phyloP scores from a whole-genome alignment of 2,113 vertebrate species.

The Fregetta grallaria region DNA sequence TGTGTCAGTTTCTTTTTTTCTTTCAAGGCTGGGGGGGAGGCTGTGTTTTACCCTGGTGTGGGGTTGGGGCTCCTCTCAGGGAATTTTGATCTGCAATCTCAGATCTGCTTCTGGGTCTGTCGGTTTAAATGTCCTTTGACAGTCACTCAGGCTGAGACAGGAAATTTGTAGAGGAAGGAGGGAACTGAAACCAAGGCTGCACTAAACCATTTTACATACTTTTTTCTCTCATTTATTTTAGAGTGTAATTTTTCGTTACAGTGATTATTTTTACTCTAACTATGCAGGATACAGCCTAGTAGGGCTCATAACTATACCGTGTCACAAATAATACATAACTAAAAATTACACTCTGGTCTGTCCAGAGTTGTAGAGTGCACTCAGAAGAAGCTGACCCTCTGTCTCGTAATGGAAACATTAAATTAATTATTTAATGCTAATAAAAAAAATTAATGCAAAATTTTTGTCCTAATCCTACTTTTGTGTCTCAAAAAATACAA shows the following conservation, averaged over 20 bases:
- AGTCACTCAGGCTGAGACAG: neutral
- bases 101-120: neutral
- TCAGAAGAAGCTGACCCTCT: neutral
- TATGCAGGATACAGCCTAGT: neutral
- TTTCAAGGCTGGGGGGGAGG: neutral
- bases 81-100: neutral
- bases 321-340: neutral
- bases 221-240: neutral
- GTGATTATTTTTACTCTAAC: neutral
- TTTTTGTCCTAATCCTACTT: neutral
- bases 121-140: neutral
- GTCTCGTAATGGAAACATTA: neutral
- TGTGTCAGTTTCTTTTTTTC: slow-evolving; percentile 6
- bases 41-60: neutral
- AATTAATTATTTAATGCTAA: too few species aligned
- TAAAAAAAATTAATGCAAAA: too few species aligned
- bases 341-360: neutral
- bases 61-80: neutral
- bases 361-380: neutral
- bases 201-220: neutral
- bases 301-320: rapidly evolving
- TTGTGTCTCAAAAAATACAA: neutral
- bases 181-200: neutral
- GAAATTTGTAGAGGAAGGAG: neutral
- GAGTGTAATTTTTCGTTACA: neutral